These are phyloP conservation scores for Tholera decimalis DNA, from an alignment of 2,888 invertebrate species.

Conservation along the genomic window DNA sequence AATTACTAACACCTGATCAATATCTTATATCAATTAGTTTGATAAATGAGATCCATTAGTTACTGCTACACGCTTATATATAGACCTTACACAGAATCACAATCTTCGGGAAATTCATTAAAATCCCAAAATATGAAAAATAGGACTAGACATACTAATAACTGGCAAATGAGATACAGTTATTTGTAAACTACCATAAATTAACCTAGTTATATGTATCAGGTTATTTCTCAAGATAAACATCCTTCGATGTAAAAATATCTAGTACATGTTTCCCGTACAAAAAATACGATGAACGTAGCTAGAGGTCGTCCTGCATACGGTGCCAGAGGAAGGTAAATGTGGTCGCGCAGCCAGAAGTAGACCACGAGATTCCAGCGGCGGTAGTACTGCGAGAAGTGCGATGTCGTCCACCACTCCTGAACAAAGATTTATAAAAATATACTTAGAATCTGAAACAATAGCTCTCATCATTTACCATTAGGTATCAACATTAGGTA, in stretches of 20 bases:
- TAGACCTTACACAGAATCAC: too few relatives aligned
- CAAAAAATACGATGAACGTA: slow-evolving; percentile 82
- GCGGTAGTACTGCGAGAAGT: slow-evolving; percentile 96
- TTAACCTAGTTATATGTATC: too few relatives aligned
- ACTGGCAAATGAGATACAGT: too few relatives aligned
- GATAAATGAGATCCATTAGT: slow-evolving; percentile 36
- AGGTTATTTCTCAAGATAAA: too few relatives aligned
- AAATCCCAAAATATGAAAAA: not conserved
- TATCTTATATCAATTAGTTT: slow-evolving; percentile 52
- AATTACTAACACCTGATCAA: slow-evolving; percentile 49
- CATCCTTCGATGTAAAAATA: too few relatives aligned
- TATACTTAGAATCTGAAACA: not conserved
- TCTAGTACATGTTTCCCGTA: slow-evolving; percentile 69
- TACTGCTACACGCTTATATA: not conserved
- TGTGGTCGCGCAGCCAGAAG: slow-evolving; percentile 97
- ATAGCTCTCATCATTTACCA: not conserved
- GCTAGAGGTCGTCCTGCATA: slow-evolving; percentile 76
- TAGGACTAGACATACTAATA: too few relatives aligned
- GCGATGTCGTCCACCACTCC: slow-evolving; percentile 98
- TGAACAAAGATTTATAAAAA: slow-evolving; percentile 76
- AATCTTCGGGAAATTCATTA: slow-evolving; percentile 7
- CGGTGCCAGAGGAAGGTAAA: slow-evolving; percentile 94
- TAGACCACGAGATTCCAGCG: slow-evolving; percentile 99
- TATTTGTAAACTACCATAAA: too few relatives aligned
- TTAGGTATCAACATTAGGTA: too few relatives aligned